Base-by-base conservation (phyloP, 2,888 invertebrate species). In the Hymenopus coronatus region DNA sequence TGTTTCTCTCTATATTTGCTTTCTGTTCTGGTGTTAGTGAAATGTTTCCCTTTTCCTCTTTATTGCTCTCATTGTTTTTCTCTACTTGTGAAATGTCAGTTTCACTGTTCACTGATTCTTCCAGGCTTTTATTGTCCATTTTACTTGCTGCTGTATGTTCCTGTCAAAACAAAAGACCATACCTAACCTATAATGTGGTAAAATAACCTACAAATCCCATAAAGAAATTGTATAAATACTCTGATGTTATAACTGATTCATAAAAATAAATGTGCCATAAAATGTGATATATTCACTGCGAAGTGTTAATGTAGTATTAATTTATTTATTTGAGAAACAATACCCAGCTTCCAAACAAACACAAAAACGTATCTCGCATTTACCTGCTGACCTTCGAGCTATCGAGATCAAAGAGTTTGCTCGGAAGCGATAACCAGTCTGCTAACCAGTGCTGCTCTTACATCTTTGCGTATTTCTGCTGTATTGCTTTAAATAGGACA, bases 1-100 rank as follows among this genome's bases (percentile, higher is more conserved):
- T 89, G 82, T 90, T 90, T 40, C 88, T 89, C 82, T 90, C 90
- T 25, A 90, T 90, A 28, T 83, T 40, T 27, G 90, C 89, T 70
- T 83, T 88, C 83, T 90, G 90, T 27, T 85, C 84, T 20, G 70
- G 46, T 88, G 90, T 89, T 46, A 90, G 83, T 15, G 14, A 30
- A 27, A 28, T 15, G 15, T 88, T 82, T 25, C 84, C 70, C 3
- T 3, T 84, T 28, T 46, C 27, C 28, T 46, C 83, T 4, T 82
- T 28, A 12, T 40, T 25, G 3, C 40, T 27, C 7, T 20, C 30
- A n/a, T 40, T 20, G n/a, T 15, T 27, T 30, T 84, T 4, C 25
- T 25, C 25, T 15, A 20, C 15, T 12, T 30, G 25, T 70, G 25
- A 70, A 70, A 70, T 20, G 4, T 70, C 20, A 20, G 25, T 2